A percentile compares a stretch with the other conserved stretches of the same genome.
These are phyloP conservation scores for Neodontobutis hainanensis DNA, from an alignment of 2,113 vertebrate genomes.

Conservation along the genomic window DNA sequence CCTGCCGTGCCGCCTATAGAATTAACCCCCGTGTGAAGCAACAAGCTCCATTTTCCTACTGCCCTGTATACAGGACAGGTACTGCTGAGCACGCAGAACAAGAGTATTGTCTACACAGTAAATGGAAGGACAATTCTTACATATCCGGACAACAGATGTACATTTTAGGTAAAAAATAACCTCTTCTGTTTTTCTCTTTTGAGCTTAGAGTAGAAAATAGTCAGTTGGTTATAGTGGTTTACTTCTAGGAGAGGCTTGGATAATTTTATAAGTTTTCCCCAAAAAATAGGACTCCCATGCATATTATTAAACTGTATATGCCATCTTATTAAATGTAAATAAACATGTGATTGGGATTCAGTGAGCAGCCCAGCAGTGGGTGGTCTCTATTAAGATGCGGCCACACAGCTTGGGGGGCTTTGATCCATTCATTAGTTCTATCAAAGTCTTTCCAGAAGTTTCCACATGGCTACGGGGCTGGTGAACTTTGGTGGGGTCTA, in stretches of 20 bases:
- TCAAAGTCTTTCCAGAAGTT: neutral
- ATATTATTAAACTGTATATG: neutral
- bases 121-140: constrained; percentile 8
- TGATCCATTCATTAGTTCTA: constrained; percentile 11
- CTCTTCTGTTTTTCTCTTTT: too few species aligned
- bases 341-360: constrained; percentile 8
- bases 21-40: constrained; percentile 23
- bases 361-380: constrained; percentile 4
- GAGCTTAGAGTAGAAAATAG: too few species aligned
- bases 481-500: neutral
- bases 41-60: constrained; percentile 33
- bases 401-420: constrained; percentile 1
- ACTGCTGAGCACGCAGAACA: constrained; percentile 24
- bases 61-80: constrained; percentile 7
- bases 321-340: constrained; percentile 3
- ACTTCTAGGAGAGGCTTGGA: too few species aligned
- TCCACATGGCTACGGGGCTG: too few species aligned
- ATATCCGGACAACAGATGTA: neutral
- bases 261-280: too few species aligned
- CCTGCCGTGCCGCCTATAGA: constrained; percentile 55
- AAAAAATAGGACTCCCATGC: neutral
- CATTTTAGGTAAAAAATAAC: neutral
- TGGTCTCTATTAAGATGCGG: constrained; percentile 3
- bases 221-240: too few species aligned
- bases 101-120: too few species aligned